Base-by-base conservation (phyloP, 2,797 vertebrate genomes). In the Harpagifer antarcticus region DNA sequence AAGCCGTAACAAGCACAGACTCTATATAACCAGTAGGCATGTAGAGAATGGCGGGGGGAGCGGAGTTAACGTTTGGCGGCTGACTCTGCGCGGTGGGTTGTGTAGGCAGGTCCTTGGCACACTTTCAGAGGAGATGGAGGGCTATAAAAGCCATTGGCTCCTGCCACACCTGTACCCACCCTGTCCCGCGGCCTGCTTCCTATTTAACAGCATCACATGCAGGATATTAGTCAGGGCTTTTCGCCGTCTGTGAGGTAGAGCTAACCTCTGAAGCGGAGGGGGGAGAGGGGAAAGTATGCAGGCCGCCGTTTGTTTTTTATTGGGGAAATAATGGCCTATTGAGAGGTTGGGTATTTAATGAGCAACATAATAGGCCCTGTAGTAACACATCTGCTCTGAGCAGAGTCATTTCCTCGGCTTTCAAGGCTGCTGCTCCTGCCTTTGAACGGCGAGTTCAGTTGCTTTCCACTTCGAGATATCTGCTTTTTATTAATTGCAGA, bases 301-400 rank as follows among this genome's bases (percentile, higher is more conserved):
- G 87, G 91, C 89, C 84, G 88, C 86, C 86, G 86, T 92, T 94
- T 92, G 88, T 91, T 93, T 95, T 95, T 95, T 95, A 94, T 95
- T 94, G 92, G 91, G 92, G 92, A 94, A 95, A 95, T 95, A 95
- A 95, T 95, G 94, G 94, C 90, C 93, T 94, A 94, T 95, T 95
- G 94, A 94, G 93, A 94, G 90, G 91, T 91, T 92, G 86, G 88
- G 90, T 93, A 92, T 95, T 95, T 95, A 95, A 95, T 94, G 93
- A 94, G 93, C 92, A 95, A 93, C 93, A 94, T 94, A 94, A 94
- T 93, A 94, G 92, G 94, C 86, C 88, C 92, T 92, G 94, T 94
- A 92, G 94, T 93, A 95, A 94, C 93, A 95, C 94, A 95, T 95
- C 93, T 95, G 95, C 94, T 92, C 85, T 87, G 90, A 85, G 92